Evolutionary conservation across 2,888 invertebrate genomes (phyloP), one percentile per base, ranked within the genome.

Genomic region (Sphaerophoria rueppellii): DNA sequence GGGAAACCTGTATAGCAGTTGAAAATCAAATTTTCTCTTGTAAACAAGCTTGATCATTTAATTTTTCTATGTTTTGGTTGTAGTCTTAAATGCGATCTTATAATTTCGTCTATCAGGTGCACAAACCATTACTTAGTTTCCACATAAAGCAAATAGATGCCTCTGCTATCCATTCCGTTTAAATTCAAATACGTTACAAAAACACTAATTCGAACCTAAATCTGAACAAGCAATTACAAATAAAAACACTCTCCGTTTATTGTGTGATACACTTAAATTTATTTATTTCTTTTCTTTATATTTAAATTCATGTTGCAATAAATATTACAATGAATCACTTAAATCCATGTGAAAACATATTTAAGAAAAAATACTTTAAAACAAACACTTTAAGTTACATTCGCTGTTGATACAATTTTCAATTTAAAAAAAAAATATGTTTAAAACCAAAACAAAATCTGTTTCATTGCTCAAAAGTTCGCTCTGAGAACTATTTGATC

Each of bases 261-360:
- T 83, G 75, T 85, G 85, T 70, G 50, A 73, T 85, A 85, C 85
- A 85, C 77, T 81, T 77, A 76, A 61, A 70, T 80, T 74, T 72
- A 63, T 80, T 83, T 81, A 81, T 73, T 77, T 81, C 1, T 24
- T 24, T 73, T 32, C 61, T 76, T 57, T 85, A 48, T 65, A 35
- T 73, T 81, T 85, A 69, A 83, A 74, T 82, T 83, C 67, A 65
- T 75, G 70, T 79, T 80, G 72, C 65, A 80, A 81, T 85, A 85
- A 85, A 85, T 85, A 77, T 85, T 85, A 77, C 76, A 85, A 81
- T 85, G 24, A 77, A 63, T 77, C 57, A 69, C 74, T 83, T 67
- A 71, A 7, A 43, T 35, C 57, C 43, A 65, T 71, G 12, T 24
- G 48, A 61, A 75, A 83, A 79, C 72, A 67, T 75, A 79, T 78